Evolutionary conservation across 2,797 vertebrate species (phyloP).

Genomic region (Pseudochromis fuscus): DNA sequence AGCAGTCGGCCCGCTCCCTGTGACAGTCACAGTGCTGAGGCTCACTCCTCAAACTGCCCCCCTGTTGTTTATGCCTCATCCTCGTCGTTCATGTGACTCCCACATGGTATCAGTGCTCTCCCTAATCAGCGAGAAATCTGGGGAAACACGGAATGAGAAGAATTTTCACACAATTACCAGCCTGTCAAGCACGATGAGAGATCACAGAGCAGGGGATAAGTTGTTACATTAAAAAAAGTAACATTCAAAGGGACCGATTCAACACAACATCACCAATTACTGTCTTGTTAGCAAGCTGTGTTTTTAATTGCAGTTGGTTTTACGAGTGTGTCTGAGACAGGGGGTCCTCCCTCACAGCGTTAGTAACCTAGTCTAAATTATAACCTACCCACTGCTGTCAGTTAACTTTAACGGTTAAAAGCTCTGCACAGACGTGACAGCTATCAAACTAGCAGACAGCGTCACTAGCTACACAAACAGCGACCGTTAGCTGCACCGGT

Average conservation of each 20-base stretch:
- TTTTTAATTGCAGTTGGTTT: not conserved
- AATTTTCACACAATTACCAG: conserved; percentile 5
- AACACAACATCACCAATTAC: not conserved
- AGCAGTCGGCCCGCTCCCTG: conserved; percentile 50
- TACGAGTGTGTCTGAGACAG: not conserved
- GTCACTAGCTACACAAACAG: conserved; percentile 13
- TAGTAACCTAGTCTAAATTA: not conserved
- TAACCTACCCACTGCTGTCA: not conserved
- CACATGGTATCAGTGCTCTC: conserved; percentile 81
- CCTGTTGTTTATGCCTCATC: conserved; percentile 81
- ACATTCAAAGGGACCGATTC: not conserved
- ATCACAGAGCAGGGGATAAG: not conserved
- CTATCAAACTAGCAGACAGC: not conserved
- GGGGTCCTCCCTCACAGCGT: not conserved
- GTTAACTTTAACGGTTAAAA: not conserved
- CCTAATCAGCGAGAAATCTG: conserved; percentile 73
- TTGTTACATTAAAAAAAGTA: not conserved
- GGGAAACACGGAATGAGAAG: conserved; percentile 21
- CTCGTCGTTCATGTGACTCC: conserved; percentile 85
- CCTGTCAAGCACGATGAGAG: too few species aligned
- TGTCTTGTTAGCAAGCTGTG: conserved; percentile 22
- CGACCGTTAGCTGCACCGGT: conserved; percentile 29
- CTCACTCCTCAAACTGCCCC: conserved; percentile 63
- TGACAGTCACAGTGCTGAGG: conserved; percentile 53
- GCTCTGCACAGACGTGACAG: not conserved